These are phyloP conservation scores for Meliscaeva auricollis DNA, from an alignment of 2,888 invertebrate species.

Conservation along the genomic window DNA sequence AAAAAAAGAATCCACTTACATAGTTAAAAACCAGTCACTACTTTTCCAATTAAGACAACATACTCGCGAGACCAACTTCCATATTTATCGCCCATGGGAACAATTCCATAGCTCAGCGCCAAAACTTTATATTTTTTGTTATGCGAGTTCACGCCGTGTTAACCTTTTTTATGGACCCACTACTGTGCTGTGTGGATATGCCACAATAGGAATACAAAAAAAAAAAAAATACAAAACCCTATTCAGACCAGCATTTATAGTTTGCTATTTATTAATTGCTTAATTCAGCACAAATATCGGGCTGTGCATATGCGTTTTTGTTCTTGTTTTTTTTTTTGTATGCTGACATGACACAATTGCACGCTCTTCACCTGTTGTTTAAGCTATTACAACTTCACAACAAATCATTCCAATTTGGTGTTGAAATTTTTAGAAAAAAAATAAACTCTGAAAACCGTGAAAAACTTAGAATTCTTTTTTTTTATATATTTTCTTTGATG, in stretches of 20 bases:
- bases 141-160: conserved; percentile 49
- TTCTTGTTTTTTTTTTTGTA: conserved; percentile 1
- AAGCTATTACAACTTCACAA: conserved; percentile 49
- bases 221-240: conserved; percentile 16
- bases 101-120: conserved; percentile 51
- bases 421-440: conserved; percentile 24
- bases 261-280: conserved; percentile 70
- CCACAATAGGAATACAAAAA: neutral
- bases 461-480: conserved; percentile 49
- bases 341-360: conserved; percentile 59
- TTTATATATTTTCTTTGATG: neutral
- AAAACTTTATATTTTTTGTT: conserved; percentile 57
- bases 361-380: conserved; percentile 62
- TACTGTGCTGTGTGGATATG: conserved; percentile 18
- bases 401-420: conserved; percentile 61
- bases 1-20: neutral
- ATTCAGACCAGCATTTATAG: conserved; percentile 47
- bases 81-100: conserved; percentile 75
- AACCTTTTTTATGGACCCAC: conserved; percentile 39
- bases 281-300: conserved; percentile 56
- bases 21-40: conserved; percentile 16
- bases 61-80: conserved; percentile 61
- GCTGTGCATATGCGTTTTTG: conserved; percentile 10
- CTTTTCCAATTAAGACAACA: conserved; percentile 44
- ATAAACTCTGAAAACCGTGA: conserved; percentile 58